Evolutionary conservation across 2,113 vertebrate genomes (phyloP).

Genomic region (Gavia stellata): DNA sequence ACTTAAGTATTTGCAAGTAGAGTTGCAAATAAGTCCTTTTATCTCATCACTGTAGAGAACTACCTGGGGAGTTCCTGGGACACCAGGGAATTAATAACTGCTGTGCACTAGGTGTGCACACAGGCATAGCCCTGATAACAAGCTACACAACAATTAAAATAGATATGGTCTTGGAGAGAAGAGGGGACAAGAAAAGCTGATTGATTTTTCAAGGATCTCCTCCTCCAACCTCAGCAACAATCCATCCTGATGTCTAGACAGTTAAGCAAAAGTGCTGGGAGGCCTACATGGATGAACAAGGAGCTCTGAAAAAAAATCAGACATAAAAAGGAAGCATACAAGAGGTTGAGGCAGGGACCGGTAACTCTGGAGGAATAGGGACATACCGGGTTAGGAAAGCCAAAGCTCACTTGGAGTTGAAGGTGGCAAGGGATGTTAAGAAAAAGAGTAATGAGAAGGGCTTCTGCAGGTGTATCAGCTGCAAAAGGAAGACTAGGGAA

Average conservation of each 20-base stretch:
- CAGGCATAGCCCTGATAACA: background rate
- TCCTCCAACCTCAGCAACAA: background rate
- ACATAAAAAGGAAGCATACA: background rate
- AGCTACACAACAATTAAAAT: background rate
- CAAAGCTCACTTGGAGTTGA: background rate
- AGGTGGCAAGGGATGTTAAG: background rate
- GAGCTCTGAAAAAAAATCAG: background rate
- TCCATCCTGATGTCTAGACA: background rate
- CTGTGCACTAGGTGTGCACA: background rate
- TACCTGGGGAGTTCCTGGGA: background rate
- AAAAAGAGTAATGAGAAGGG: background rate
- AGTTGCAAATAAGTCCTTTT: background rate
- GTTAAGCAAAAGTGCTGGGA: background rate
- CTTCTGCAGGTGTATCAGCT: background rate
- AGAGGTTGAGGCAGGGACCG: fast-evolving
- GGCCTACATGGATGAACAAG: background rate
- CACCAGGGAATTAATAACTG: background rate
- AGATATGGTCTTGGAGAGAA: background rate
- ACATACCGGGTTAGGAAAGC: background rate
- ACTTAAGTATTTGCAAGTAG: background rate
- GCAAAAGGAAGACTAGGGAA: background rate
- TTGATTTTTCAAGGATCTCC: background rate
- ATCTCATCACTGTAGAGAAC: background rate
- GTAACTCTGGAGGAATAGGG: background rate
- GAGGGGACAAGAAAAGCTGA: background rate